Evolutionary conservation across 1,140 invertebrate genomes (phyloP).

Genomic region (Macrosteles quadrilineatus): DNA sequence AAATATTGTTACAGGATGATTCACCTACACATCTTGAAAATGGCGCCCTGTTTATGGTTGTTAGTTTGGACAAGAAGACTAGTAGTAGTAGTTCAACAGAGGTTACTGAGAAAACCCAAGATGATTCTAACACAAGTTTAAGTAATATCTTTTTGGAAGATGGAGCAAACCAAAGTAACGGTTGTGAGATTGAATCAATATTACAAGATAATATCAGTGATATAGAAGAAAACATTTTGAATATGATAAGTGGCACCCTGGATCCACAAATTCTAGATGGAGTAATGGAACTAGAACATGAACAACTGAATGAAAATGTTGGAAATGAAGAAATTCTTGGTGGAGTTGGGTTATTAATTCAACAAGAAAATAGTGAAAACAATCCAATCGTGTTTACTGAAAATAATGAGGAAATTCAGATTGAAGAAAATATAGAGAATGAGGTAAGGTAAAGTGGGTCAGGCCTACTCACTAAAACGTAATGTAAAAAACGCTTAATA

Average conservation of each 20-base stretch:
- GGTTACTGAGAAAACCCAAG: not conserved
- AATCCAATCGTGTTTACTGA: too few species aligned
- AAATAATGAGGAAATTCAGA: not conserved
- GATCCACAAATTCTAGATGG: not conserved
- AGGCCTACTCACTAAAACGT: not conserved
- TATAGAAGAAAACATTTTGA: not conserved
- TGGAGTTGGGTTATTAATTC: too few species aligned
- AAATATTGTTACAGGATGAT: constrained; percentile 1
- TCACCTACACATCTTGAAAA: not conserved
- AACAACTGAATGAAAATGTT: too few species aligned
- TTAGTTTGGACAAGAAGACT: constrained; percentile 5
- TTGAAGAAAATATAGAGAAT: not conserved
- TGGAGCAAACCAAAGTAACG: too few species aligned
- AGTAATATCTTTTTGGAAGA: not conserved
- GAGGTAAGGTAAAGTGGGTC: not conserved
- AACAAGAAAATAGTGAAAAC: not conserved
- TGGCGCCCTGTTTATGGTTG: not conserved
- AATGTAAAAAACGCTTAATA: too few species aligned
- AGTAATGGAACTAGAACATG: too few species aligned
- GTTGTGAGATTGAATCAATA: too few species aligned
- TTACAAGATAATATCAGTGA: not conserved
- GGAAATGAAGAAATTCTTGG: too few species aligned
- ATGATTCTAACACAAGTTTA: not conserved
- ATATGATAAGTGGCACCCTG: not conserved
- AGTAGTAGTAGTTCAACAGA: not conserved